phyloP scores from a whole-genome alignment of 2,113 vertebrate species.

The Falco punctatus region DNA sequence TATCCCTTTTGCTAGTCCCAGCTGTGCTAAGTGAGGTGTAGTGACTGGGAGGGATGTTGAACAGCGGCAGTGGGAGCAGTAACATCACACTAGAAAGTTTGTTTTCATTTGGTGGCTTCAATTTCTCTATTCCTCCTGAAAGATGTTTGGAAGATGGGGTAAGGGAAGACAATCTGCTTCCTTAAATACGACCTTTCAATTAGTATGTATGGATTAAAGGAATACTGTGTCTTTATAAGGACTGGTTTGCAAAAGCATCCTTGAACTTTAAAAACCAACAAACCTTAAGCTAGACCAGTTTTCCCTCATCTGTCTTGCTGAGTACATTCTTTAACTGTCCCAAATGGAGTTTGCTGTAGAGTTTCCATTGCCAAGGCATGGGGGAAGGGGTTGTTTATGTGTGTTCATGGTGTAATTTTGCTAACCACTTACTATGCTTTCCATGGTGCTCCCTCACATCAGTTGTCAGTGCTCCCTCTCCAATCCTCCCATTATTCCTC shows the following conservation, averaged over 20 bases:
- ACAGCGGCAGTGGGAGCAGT: background rate
- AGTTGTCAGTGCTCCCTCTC: slow-evolving; percentile 51
- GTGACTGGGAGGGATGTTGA: background rate
- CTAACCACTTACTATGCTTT: slow-evolving; percentile 74
- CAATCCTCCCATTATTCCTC: slow-evolving; percentile 33
- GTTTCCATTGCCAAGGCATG: slow-evolving; percentile 76
- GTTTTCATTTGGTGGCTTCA: slow-evolving; percentile 10
- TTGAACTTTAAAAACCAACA: background rate
- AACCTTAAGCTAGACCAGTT: slow-evolving; percentile 21
- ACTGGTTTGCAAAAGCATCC: slow-evolving; percentile 52
- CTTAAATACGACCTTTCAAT: background rate
- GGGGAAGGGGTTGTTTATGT: slow-evolving; percentile 68
- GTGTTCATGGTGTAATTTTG: slow-evolving; percentile 72
- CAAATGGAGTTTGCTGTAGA: slow-evolving; percentile 52
- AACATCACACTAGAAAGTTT: background rate
- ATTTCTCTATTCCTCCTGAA: background rate
- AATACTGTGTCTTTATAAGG: slow-evolving; percentile 76
- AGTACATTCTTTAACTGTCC: slow-evolving; percentile 68
- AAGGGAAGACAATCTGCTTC: background rate
- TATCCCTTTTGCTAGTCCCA: slow-evolving; percentile 69
- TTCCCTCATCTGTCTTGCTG: slow-evolving; percentile 63
- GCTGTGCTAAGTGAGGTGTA: slow-evolving; percentile 25
- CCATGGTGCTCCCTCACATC: slow-evolving; percentile 61
- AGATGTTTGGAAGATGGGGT: background rate
- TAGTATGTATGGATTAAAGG: slow-evolving; percentile 55